Evolutionary conservation across 2,888 invertebrate genomes (phyloP).

Genomic region (Teleiodes luculella): DNA sequence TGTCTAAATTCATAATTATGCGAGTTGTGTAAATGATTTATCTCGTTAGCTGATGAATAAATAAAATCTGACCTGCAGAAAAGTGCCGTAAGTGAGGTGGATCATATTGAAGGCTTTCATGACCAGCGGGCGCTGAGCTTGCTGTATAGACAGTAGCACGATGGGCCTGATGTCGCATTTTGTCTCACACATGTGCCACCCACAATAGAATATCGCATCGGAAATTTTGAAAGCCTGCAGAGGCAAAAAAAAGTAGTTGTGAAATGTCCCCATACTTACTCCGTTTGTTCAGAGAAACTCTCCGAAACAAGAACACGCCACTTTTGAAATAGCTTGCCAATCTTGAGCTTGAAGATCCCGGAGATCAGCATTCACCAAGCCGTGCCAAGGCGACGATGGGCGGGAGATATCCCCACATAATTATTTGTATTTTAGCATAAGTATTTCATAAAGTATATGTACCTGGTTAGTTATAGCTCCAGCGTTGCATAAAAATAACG

Average conservation of each 20-base stretch:
- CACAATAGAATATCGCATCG: conserved; percentile 63
- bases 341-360: no score
- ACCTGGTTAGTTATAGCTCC: conserved; percentile 72
- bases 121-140: conserved; percentile 58
- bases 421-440: no score
- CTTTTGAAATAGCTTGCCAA: no score
- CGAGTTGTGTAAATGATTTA: no score
- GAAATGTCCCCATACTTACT: no score
- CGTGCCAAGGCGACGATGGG: no score
- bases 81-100: conserved; percentile 59
- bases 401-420: no score
- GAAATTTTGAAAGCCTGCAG: conserved; percentile 56
- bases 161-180: conserved; percentile 41
- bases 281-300: no score
- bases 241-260: no score
- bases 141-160: conserved; percentile 51
- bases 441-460: not conserved
- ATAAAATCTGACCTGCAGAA: conserved; percentile 43
- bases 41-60: not conserved
- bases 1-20: no score
- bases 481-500: conserved; percentile 63
- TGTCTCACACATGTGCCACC: conserved; percentile 52
- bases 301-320: no score
- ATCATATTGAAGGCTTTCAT: conserved; percentile 73
- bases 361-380: no score